phyloP scores from a whole-genome alignment of 2,113 vertebrate species.

The Brachyhypopomus gauderio region DNA sequence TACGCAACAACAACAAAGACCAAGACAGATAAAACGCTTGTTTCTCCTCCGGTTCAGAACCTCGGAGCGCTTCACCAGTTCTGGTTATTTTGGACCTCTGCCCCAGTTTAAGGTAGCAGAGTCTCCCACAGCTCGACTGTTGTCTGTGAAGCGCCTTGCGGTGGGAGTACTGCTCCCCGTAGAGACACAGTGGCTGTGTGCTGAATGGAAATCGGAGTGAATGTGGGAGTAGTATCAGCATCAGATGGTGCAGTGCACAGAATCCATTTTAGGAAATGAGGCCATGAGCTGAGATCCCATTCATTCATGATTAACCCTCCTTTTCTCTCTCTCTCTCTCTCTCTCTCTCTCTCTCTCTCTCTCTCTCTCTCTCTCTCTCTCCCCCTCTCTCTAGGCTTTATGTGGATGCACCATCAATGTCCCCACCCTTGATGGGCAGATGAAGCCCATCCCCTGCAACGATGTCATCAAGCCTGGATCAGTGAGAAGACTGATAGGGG shows the following conservation, averaged over 20 bases:
- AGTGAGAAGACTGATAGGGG: conserved; percentile 88
- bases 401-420: conserved; percentile 97
- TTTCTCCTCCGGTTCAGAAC: background rate
- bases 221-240: too few species aligned
- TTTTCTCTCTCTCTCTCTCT: background rate
- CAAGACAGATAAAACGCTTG: background rate
- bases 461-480: conserved; percentile 94
- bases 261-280: background rate
- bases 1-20: conserved; percentile 10
- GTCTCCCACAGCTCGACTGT: background rate
- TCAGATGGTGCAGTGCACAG: background rate
- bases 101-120: background rate
- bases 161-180: background rate
- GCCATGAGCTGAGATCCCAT: too few species aligned
- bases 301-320: conserved; percentile 8
- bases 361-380: conserved; percentile 22
- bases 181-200: background rate
- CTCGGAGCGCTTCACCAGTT: background rate
- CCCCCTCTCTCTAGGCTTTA: conserved; percentile 80
- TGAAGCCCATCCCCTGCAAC: conserved; percentile 91
- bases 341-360: conserved; percentile 27
- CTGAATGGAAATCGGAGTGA: background rate
- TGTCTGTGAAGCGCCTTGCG: background rate
- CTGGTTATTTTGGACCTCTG: background rate
- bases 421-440: conserved; percentile 92